Evolutionary conservation across 2,797 vertebrate genomes (phyloP).

Genomic region (Cynodonichthys magdalenae): DNA sequence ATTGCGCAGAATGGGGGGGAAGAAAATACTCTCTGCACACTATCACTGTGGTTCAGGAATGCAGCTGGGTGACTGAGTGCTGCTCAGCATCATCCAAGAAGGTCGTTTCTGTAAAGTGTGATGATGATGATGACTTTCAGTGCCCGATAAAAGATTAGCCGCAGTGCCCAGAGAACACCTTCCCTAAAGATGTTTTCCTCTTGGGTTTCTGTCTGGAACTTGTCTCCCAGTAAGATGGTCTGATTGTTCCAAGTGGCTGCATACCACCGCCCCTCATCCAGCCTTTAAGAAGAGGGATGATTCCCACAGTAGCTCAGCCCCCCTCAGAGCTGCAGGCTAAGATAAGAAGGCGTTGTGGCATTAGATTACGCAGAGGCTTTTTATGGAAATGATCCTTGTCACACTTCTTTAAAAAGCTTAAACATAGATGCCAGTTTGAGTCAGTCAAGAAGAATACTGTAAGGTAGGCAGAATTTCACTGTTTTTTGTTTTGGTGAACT

Average conservation of each 20-base stretch:
- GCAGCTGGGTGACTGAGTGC: conserved; percentile 28
- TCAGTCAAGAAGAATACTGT: conserved; percentile 35
- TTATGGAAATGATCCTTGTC: conserved; percentile 32
- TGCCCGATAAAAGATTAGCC: conserved; percentile 36
- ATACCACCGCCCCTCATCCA: conserved; percentile 76
- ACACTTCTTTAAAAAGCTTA: conserved; percentile 30
- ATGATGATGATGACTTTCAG: conserved; percentile 48
- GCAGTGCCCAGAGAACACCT: conserved; percentile 21
- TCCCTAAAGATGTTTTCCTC: conserved; percentile 28
- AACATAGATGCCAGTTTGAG: conserved; percentile 57
- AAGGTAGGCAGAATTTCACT: neutral
- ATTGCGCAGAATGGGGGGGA: conserved; percentile 41
- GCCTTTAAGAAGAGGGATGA: conserved; percentile 44
- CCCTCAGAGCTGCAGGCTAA: conserved; percentile 27
- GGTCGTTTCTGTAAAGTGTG: conserved; percentile 23
- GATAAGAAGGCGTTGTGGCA: conserved; percentile 57
- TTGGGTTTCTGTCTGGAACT: conserved; percentile 70
- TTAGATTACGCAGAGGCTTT: conserved; percentile 48
- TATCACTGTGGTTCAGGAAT: conserved; percentile 49
- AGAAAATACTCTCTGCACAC: conserved; percentile 27
- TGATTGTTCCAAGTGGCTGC: conserved; percentile 76
- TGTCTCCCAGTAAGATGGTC: conserved; percentile 59
- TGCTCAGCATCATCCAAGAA: conserved; percentile 20
- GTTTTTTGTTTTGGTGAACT: conserved; percentile 25
- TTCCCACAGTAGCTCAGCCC: conserved; percentile 54